Percentiles rank a stretch among this genome's conserved stretches.
Conservation (phyloP, 2,888 invertebrate species). For the Caenorhabditis angaria region DNA sequence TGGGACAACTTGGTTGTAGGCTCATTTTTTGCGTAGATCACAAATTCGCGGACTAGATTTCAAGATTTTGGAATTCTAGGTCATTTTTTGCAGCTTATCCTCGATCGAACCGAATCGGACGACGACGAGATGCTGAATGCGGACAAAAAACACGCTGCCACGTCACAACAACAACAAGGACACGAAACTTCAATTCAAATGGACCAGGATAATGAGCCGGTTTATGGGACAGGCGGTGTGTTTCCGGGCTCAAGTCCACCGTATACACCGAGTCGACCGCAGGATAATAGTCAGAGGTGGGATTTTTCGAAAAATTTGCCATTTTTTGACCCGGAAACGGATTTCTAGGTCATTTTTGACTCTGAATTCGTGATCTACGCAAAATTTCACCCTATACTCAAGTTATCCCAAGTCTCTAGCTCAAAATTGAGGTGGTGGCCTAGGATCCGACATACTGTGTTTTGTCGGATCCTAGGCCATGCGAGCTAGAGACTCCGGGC, state of each 20-base stretch:
- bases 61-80: not conserved
- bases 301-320: too few species aligned
- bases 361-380: too few species aligned
- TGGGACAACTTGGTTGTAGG: too few species aligned
- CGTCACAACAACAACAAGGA: constrained; percentile 3
- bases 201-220: constrained; percentile 40
- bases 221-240: constrained; percentile 46
- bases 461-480: not conserved
- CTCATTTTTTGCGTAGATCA: too few species aligned
- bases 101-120: constrained; percentile 52
- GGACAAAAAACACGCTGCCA: not conserved
- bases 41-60: not conserved
- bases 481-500: not conserved
- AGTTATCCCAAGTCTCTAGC: not conserved
- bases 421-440: not conserved
- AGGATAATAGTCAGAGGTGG: constrained; percentile 52
- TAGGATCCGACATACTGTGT: not conserved
- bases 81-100: constrained; percentile 49
- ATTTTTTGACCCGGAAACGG: too few species aligned
- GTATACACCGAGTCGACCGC: constrained; percentile 45
- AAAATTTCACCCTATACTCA: not conserved
- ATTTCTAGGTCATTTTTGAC: too few species aligned
- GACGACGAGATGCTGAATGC: constrained; percentile 50
- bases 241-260: constrained; percentile 54
- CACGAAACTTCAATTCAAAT: constrained; percentile 32